These are phyloP conservation scores for Ophioninae sp. DNA, from an alignment of 2,888 invertebrate genomes.

Conservation along the genomic window DNA sequence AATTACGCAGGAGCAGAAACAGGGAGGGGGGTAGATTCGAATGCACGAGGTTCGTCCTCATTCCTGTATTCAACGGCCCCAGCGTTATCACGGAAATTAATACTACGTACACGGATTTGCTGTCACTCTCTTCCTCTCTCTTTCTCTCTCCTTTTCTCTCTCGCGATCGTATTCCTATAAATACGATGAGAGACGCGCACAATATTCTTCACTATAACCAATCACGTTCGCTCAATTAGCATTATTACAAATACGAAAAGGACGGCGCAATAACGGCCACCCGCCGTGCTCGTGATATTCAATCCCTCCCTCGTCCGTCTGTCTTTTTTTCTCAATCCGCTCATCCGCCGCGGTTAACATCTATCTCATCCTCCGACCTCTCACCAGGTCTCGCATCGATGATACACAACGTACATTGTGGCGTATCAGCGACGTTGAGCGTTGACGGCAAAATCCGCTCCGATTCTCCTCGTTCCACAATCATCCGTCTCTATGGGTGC, in stretches of 20 bases:
- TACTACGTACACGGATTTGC: not conserved
- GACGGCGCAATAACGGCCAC: conserved; percentile 56
- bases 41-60: not conserved
- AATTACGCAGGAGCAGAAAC: not conserved
- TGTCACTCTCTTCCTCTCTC: not conserved
- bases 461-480: not conserved
- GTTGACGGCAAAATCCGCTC: conserved; percentile 4
- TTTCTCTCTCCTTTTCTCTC: not conserved
- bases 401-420: conserved; percentile 46
- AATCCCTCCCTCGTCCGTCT: not conserved
- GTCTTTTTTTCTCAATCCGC: not conserved
- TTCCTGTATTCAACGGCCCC: not conserved
- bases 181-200: not conserved
- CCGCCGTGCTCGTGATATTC: conserved; percentile 53
- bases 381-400: conserved; percentile 27
- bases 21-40: not conserved
- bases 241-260: conserved; percentile 48
- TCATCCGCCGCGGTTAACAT: not conserved
- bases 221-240: conserved; percentile 43
- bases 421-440: not conserved
- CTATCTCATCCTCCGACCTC: conserved; percentile 29
- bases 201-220: conserved; percentile 29
- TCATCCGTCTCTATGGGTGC: not conserved
- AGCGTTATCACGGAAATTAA: not conserved
- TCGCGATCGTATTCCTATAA: not conserved